Percentiles rank a stretch among this genome's conserved stretches.
These are phyloP conservation scores for Carollia perspicillata DNA, from an alignment of 2,113 vertebrate species.

Conservation along the genomic window DNA sequence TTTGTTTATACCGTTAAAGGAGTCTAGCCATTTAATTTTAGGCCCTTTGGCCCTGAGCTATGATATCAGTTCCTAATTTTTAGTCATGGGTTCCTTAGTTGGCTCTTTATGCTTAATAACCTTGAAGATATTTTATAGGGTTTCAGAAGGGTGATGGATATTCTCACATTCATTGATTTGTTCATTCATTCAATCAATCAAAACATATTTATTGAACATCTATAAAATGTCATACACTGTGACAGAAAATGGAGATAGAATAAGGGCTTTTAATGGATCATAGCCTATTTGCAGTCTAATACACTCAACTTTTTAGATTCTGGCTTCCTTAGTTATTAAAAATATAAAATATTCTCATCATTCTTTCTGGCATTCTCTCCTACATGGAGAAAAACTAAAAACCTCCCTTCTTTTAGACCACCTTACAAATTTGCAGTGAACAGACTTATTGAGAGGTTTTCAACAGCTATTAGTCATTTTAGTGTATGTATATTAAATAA, in stretches of 20 bases:
- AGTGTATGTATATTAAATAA: neutral
- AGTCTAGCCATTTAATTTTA: neutral
- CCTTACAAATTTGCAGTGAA: neutral
- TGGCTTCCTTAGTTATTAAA: neutral
- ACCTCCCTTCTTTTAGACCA: neutral
- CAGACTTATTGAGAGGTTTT: neutral
- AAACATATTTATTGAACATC: neutral
- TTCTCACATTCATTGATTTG: neutral
- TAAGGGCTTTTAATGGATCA: neutral
- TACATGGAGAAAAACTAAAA: neutral
- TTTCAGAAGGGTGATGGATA: neutral
- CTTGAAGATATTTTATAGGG: neutral
- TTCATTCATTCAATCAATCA: neutral
- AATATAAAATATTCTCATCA: neutral
- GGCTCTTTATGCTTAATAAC: neutral
- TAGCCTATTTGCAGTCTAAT: neutral
- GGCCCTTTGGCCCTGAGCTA: neutral
- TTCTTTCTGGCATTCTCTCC: neutral
- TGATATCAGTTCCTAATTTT: neutral
- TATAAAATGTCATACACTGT: neutral
- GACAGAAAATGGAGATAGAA: neutral
- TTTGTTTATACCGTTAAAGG: neutral
- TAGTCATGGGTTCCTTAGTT: neutral
- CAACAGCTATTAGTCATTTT: neutral
- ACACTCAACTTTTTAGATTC: neutral